These are phyloP conservation scores for Lordiphosa clarofinis DNA, from an alignment of 1,140 invertebrate species.

Conservation along the genomic window DNA sequence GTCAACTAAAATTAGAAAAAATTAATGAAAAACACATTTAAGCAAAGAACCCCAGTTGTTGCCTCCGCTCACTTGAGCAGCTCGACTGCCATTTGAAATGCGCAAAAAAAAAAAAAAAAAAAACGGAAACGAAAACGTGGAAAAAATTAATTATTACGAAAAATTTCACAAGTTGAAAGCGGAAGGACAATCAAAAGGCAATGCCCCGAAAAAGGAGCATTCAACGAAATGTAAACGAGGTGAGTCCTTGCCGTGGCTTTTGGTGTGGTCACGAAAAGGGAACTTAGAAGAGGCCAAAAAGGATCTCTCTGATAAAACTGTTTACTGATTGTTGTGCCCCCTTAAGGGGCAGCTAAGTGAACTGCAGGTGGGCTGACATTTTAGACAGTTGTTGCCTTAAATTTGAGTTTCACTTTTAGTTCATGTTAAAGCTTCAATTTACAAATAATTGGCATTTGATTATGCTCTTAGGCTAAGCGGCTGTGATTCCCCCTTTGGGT, in stretches of 20 bases:
- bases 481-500: too few relatives aligned
- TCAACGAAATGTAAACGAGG: conserved; percentile 26
- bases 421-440: too few relatives aligned
- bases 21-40: conserved; percentile 63
- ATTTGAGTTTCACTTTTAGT: too few relatives aligned
- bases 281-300: conserved; percentile 21
- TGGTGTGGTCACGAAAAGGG: conserved; percentile 59
- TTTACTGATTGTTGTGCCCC: conserved; percentile 52
- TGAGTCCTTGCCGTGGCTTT: conserved; percentile 56
- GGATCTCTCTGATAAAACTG: conserved; percentile 35
- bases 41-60: conserved; percentile 26
- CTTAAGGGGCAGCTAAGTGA: conserved; percentile 46
- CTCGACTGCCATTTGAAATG: conserved; percentile 36
- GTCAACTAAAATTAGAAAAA: conserved; percentile 66
- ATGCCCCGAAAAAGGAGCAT: conserved; percentile 39
- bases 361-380: conserved; percentile 16
- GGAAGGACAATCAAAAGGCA: conserved; percentile 68
- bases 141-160: conserved; percentile 76
- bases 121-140: conserved; percentile 23
- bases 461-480: too few relatives aligned
- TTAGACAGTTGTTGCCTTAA: neutral
- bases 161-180: conserved; percentile 66
- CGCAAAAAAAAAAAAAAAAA: conserved; percentile 22
- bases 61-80: conserved; percentile 49
- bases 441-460: too few relatives aligned